Base-by-base conservation (phyloP, 2,113 vertebrate genomes). In the Megaceryle torquata region DNA sequence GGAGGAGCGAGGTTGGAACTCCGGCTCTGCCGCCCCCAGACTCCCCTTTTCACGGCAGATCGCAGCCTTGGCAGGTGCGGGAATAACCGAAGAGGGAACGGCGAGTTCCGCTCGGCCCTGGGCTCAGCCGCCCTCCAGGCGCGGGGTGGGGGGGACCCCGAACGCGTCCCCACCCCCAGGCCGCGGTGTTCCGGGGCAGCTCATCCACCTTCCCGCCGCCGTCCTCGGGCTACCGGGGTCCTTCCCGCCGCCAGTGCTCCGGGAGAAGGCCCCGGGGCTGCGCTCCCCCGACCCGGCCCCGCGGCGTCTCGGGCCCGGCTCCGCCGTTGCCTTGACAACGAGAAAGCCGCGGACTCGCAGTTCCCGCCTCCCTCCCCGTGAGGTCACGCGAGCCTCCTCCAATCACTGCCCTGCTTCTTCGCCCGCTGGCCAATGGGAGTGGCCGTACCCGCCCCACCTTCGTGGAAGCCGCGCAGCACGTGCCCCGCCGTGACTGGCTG, bases 11-110 rank as follows among this genome's bases (percentile, higher is more conserved):
- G 60, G 25, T 1, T 50, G 60, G 25, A 20, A 1, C 10, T 7
- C 37, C 4, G 48, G 3, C 7, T 15, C 43, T n/a, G 26, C 14
- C 1, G 2, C 3, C 6, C 21, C 17, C 17, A 4, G 4, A 1
- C 11, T 8, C 24, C 29, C 4, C 2, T 48, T 56, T 48, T 22
- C 39, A 10, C 9, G 41, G 68, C 41, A 48, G 4, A 18, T 10
- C 12, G 12, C 31, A 5, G 37, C 28, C 7, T 12, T 28, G 5
- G n/a, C 31, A 39, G 13, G 5, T 10, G 31, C 3, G 37, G 31
- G 13, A 37, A 4, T 22, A 4, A 14, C 37, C 3, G 31, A 20
- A 12, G 29, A 29, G 46, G 35, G 41, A 33, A 5, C 4, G 21
- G 50, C 64, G 41, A 5, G 8, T 22, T 43, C 39, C 19, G 25